Evolutionary conservation across 1,140 invertebrate species (phyloP).

Genomic region (Carposina sasakii): DNA sequence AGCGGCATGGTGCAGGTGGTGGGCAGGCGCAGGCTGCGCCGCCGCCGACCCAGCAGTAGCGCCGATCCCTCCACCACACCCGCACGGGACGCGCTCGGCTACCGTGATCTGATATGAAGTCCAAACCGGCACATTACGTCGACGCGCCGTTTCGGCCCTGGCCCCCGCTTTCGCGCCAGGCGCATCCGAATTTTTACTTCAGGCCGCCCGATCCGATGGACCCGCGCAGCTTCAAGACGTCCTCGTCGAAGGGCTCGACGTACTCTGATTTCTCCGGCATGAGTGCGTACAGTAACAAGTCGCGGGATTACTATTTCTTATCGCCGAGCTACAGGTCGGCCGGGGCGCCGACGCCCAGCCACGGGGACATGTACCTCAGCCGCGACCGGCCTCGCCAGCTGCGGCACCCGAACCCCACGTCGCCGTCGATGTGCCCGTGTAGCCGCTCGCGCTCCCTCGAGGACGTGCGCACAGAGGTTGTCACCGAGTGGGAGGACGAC

Average conservation of each 20-base stretch:
- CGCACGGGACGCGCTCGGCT: constrained; percentile 54
- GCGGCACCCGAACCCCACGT: constrained; percentile 45
- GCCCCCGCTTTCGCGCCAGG: constrained; percentile 75
- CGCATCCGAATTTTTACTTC: constrained; percentile 74
- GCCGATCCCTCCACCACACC: constrained; percentile 54
- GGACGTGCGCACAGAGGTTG: constrained; percentile 78
- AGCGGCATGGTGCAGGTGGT: constrained; percentile 42
- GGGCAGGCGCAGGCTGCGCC: constrained; percentile 35
- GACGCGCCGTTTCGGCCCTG: constrained; percentile 72
- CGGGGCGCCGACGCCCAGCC: constrained; percentile 68
- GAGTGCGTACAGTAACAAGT: constrained; percentile 71
- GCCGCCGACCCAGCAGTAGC: constrained; percentile 51
- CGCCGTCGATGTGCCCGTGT: constrained; percentile 71
- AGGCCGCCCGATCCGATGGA: constrained; percentile 72
- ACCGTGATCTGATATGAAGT: constrained; percentile 64
- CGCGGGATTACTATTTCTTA: constrained; percentile 80
- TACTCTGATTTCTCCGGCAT: constrained; percentile 64
- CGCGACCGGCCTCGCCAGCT: constrained; percentile 64
- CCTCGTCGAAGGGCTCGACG: constrained; percentile 70
- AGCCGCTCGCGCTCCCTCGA: constrained; percentile 79
- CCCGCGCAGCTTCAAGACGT: constrained; percentile 64
- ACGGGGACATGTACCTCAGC: constrained; percentile 53
- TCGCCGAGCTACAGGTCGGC: constrained; percentile 77
- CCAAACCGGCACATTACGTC: constrained; percentile 67
- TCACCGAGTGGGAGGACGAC: constrained; percentile 77